Evolutionary conservation across 2,888 invertebrate genomes (phyloP).

Genomic region (Amiota minor): DNA sequence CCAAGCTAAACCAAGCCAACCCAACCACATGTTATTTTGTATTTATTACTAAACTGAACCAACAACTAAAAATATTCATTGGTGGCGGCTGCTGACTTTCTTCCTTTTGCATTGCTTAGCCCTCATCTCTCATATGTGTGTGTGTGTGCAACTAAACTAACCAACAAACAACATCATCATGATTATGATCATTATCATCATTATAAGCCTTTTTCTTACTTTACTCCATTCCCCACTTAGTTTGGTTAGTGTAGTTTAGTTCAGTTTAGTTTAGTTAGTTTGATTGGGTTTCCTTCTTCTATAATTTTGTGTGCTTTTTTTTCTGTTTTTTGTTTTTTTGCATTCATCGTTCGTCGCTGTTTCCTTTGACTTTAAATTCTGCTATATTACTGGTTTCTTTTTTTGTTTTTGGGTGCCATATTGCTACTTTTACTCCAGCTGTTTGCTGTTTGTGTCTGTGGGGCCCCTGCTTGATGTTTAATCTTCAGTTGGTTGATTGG

Average conservation of each 20-base stretch:
- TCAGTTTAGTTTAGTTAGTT: too few relatives aligned
- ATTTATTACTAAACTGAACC: slow-evolving; percentile 19
- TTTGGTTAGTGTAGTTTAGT: too few relatives aligned
- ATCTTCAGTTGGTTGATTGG: too few relatives aligned
- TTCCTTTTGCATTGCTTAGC: background rate
- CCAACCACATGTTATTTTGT: slow-evolving; percentile 28
- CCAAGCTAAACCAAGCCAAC: background rate
- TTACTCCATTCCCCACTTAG: too few relatives aligned
- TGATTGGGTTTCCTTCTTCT: slow-evolving; percentile 12
- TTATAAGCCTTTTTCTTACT: too few relatives aligned
- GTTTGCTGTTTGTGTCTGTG: too few relatives aligned
- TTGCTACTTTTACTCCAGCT: too few relatives aligned
- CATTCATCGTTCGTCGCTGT: background rate
- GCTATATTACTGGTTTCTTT: too few relatives aligned
- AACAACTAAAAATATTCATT: background rate
- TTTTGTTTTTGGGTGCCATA: too few relatives aligned
- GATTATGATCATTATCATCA: too few relatives aligned
- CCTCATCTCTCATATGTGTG: background rate
- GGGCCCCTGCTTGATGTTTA: too few relatives aligned
- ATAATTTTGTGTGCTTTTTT: background rate
- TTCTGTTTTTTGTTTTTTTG: background rate
- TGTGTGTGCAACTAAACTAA: background rate
- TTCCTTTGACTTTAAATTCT: background rate
- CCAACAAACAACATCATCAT: too few relatives aligned
- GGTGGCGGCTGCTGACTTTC: background rate